Evolutionary conservation across 37 sponge, comb jelly and placozoan genomes (phyloP).

Genomic region (Corticium candelabrum): DNA sequence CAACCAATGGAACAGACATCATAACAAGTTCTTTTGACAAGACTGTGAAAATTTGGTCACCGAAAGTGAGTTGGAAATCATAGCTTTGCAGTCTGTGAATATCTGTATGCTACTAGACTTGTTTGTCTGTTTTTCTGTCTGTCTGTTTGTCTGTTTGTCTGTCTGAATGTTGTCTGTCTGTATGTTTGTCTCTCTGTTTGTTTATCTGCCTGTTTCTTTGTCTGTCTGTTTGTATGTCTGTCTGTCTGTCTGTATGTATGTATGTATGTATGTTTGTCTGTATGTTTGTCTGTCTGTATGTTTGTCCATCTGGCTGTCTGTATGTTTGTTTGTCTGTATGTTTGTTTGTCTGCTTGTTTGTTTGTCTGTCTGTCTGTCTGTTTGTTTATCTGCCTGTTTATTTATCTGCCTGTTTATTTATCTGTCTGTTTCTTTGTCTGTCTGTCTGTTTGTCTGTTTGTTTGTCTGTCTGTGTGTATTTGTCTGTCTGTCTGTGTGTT

Average conservation of each 20-base stretch:
- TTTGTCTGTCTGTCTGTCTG: no score
- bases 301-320: no score
- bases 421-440: neutral
- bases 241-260: no score
- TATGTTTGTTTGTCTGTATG: no score
- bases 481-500: no score
- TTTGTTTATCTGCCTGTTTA: neutral
- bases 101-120: neutral
- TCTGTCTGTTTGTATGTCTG: neutral
- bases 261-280: no score
- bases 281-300: no score
- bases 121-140: neutral
- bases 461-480: no score
- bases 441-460: no score
- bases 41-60: constrained; percentile 63
- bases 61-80: constrained; percentile 16
- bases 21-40: constrained; percentile 59
- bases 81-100: constrained; percentile 1
- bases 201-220: neutral
- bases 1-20: constrained; percentile 39
- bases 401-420: neutral
- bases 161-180: neutral
- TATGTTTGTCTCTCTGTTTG: neutral
- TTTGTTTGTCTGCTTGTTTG: no score
- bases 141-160: neutral